Conservation (phyloP, 1,140 invertebrate genomes). For the Hydropsyche tenuis region DNA sequence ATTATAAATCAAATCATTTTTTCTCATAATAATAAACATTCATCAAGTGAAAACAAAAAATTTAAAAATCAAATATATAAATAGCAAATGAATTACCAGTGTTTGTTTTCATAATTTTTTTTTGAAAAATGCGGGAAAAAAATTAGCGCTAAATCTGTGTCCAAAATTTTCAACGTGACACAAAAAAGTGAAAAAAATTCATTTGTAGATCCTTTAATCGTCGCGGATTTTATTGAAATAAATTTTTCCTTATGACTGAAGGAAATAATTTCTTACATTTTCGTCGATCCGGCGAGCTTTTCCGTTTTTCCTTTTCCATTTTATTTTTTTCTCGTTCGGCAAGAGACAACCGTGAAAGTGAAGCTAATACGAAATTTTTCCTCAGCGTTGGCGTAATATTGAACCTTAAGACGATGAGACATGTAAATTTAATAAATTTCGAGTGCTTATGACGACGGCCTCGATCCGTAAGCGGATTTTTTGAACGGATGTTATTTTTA, state of each 20-base stretch:
- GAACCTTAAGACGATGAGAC: neutral
- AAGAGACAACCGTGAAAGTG: neutral
- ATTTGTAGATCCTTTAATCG: neutral
- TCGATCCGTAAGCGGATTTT: neutral
- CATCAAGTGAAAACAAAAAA: too few species aligned
- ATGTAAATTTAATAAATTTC: slow-evolving; percentile 10
- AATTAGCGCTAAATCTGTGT: too few species aligned
- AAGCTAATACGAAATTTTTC: neutral
- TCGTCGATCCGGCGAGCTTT: neutral
- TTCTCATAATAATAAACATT: too few species aligned
- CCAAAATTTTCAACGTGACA: too few species aligned
- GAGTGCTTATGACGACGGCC: neutral
- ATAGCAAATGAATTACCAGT: too few species aligned
- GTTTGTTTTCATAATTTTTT: too few species aligned
- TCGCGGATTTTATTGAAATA: slow-evolving; percentile 3
- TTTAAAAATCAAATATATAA: too few species aligned
- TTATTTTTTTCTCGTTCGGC: neutral
- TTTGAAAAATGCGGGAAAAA: too few species aligned
- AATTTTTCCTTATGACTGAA: neutral
- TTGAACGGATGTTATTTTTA: too few species aligned
- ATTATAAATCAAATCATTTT: too few species aligned
- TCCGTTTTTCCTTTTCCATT: neutral
- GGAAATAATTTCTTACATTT: slow-evolving; percentile 5
- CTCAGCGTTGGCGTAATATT: neutral
- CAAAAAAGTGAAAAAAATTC: neutral